A percentile compares a stretch with the other conserved stretches of the same genome.
phyloP scores from a whole-genome alignment of 1,140 invertebrate species.

The Steinernema feltiae region DNA sequence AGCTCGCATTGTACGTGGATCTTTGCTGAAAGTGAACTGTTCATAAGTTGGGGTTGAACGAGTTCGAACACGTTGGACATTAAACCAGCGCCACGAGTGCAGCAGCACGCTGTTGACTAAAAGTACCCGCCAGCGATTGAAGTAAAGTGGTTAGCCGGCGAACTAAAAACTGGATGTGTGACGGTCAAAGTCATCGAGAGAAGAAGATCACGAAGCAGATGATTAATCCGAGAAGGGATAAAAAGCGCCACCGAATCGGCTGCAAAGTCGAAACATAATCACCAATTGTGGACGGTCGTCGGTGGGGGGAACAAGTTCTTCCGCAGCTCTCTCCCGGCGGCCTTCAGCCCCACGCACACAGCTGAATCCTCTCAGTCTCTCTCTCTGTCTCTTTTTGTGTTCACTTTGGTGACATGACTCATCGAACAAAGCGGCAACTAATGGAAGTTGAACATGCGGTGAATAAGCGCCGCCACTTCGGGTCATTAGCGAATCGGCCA shows the following conservation, averaged over 20 bases:
- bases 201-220: background rate
- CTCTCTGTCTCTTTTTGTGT: background rate
- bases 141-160: background rate
- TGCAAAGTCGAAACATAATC: background rate
- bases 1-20: background rate
- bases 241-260: background rate
- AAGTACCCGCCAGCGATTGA: no score
- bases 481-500: background rate
- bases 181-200: background rate
- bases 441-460: background rate
- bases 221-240: background rate
- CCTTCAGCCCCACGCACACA: background rate
- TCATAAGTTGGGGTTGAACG: background rate
- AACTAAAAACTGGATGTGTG: background rate
- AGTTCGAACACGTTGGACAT: no score
- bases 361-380: background rate
- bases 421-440: background rate
- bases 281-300: background rate
- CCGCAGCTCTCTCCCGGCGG: background rate
- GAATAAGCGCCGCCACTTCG: no score
- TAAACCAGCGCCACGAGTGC: no score
- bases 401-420: background rate
- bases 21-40: background rate
- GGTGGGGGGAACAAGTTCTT: background rate
- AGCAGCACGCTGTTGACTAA: no score